Percentiles rank a stretch among this genome's conserved stretches.
phyloP scores from a whole-genome alignment of 2,888 invertebrate species.

The Parthenolecanium corni region DNA sequence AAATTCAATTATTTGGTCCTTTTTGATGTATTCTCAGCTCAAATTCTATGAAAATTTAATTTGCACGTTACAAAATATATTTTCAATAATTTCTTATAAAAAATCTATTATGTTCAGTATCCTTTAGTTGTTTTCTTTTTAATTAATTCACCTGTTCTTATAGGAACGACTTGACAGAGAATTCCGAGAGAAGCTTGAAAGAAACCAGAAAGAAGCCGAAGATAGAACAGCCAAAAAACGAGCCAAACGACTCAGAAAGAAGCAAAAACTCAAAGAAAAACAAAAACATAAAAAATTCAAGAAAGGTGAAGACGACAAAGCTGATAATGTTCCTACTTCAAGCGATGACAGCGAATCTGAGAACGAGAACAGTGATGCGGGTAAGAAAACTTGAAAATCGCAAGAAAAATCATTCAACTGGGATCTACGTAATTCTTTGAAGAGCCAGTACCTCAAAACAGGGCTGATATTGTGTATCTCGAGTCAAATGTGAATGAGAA shows the following conservation, averaged over 20 bases:
- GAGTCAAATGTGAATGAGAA: no score
- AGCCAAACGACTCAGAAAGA: slow-evolving; percentile 72
- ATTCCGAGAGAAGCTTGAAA: slow-evolving; percentile 66
- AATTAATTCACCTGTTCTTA: background rate
- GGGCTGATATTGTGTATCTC: no score
- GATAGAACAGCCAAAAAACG: slow-evolving; percentile 82
- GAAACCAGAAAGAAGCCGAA: slow-evolving; percentile 58
- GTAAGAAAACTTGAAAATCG: background rate
- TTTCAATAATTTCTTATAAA: no score
- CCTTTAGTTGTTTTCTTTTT: background rate
- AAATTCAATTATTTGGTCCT: no score
- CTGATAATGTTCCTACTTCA: slow-evolving; percentile 23
- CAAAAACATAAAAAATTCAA: slow-evolving; percentile 30
- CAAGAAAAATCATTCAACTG: no score
- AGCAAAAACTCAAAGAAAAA: slow-evolving; percentile 44
- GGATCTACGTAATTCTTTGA: no score
- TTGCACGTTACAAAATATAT: no score
- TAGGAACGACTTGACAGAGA: slow-evolving; percentile 74
- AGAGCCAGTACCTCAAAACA: no score
- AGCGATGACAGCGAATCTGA: background rate
- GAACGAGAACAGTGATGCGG: background rate
- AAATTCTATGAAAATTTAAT: no score
- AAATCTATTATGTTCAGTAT: slow-evolving; percentile 13
- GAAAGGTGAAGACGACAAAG: slow-evolving; percentile 19
- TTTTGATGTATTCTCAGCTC: no score